phyloP scores from a whole-genome alignment of 35 echinoderm and acorn worm species.

The Anneissia japonica region DNA sequence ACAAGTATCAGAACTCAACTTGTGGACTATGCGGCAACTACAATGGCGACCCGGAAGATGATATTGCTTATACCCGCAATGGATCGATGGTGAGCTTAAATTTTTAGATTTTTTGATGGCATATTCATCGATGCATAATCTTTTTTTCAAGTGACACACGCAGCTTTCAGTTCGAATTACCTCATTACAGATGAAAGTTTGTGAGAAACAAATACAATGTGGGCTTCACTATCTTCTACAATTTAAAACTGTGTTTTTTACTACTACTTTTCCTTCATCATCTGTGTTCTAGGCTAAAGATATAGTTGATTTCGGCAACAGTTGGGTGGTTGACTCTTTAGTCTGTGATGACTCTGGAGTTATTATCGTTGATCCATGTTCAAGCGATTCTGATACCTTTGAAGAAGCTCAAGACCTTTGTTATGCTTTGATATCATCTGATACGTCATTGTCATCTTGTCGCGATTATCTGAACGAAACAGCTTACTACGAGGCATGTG shows the following conservation, averaged over 20 bases:
- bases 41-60: conserved; percentile 37
- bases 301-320: conserved; percentile 58
- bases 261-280: not conserved
- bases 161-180: too few relatives aligned
- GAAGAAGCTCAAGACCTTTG: conserved; percentile 42
- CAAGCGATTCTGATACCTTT: not conserved
- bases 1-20: conserved; percentile 15
- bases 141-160: too few relatives aligned
- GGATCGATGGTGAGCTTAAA: conserved; percentile 27
- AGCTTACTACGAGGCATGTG: conserved; percentile 18
- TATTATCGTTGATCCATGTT: not conserved
- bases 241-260: too few relatives aligned
- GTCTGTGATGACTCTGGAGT: not conserved
- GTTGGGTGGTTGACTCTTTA: conserved; percentile 38
- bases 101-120: too few relatives aligned
- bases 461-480: conserved; percentile 14
- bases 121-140: too few relatives aligned
- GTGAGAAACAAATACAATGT: not conserved
- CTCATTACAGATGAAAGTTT: too few relatives aligned
- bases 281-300: conserved; percentile 16
- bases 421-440: conserved; percentile 10
- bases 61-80: conserved; percentile 20
- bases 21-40: conserved; percentile 70
- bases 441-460: conserved; percentile 15
- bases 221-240: too few relatives aligned